A percentile compares a stretch with the other conserved stretches of the same genome.
Evolutionary conservation across 1,140 invertebrate species (phyloP).

Genomic region (Drosophila arawakana): DNA sequence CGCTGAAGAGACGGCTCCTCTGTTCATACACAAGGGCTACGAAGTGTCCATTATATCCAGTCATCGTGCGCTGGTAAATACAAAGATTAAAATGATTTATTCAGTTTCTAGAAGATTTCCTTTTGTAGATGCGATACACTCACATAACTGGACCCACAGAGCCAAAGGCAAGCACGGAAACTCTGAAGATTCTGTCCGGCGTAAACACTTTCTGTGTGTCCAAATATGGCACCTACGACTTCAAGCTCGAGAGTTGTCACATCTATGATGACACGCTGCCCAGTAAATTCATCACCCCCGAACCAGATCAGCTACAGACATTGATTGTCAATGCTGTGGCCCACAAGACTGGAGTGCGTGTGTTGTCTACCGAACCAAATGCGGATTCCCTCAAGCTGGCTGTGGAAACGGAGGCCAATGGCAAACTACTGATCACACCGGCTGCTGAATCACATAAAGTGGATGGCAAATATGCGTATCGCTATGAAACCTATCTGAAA

Average conservation of each 20-base stretch:
- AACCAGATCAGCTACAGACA: conserved; percentile 70
- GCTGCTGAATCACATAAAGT: conserved; percentile 75
- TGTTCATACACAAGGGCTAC: conserved; percentile 92
- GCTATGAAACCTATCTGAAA: conserved; percentile 86
- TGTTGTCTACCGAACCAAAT: conserved; percentile 81
- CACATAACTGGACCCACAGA: conserved; percentile 55
- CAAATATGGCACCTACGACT: conserved; percentile 89
- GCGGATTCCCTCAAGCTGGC: conserved; percentile 78
- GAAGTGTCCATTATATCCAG: conserved; percentile 87
- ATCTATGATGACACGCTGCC: conserved; percentile 87
- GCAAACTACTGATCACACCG: conserved; percentile 80
- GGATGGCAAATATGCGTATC: conserved; percentile 84
- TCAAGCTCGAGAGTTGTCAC: conserved; percentile 93
- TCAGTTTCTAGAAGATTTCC: neutral
- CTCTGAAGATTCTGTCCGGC: conserved; percentile 82
- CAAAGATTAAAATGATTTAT: neutral
- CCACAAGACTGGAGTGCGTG: conserved; percentile 85
- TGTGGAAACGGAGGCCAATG: conserved; percentile 75
- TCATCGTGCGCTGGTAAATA: conserved; percentile 87
- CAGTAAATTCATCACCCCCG: conserved; percentile 70
- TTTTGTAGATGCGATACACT: conserved; percentile 68
- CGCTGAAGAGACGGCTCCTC: conserved; percentile 87
- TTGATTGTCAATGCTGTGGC: conserved; percentile 84
- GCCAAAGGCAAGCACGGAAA: conserved; percentile 52
- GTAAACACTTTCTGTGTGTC: conserved; percentile 89